A percentile compares a stretch with the other conserved stretches of the same genome.
phyloP scores from a whole-genome alignment of 2,888 invertebrate genomes.

The Apotomis capreana region DNA sequence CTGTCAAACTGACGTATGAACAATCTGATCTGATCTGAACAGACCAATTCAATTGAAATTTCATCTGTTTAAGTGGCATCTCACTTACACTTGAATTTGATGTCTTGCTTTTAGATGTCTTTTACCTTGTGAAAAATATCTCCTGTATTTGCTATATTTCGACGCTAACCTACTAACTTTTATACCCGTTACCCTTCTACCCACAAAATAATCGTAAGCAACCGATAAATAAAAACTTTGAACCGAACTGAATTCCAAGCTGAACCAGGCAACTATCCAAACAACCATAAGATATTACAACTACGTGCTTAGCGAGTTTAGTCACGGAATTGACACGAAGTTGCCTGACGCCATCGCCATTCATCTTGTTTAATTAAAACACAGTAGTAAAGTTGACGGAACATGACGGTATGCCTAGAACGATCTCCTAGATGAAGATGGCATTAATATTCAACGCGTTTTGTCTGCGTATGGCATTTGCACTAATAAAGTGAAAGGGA shows the following conservation, averaged over 20 bases:
- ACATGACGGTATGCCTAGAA: slow-evolving; percentile 28
- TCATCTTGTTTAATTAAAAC: slow-evolving; percentile 38
- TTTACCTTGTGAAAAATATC: too few relatives aligned
- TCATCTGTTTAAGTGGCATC: too few relatives aligned
- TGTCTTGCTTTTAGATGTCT: too few relatives aligned
- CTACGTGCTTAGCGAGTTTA: slow-evolving; percentile 26
- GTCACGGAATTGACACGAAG: slow-evolving; percentile 26
- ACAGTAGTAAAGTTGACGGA: slow-evolving; percentile 39
- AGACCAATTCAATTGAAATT: too few relatives aligned
- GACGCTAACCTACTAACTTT: too few relatives aligned
- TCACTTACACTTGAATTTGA: too few relatives aligned
- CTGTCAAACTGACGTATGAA: too few relatives aligned
- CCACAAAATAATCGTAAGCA: too few relatives aligned
- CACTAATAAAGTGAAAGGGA: slow-evolving; percentile 29
- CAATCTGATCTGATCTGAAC: too few relatives aligned
- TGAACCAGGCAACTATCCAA: slow-evolving; percentile 24
- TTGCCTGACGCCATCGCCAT: slow-evolving; percentile 22
- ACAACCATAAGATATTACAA: slow-evolving; percentile 29
- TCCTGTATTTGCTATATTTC: too few relatives aligned
- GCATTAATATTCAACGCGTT: slow-evolving; percentile 40
- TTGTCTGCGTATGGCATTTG: slow-evolving; percentile 26
- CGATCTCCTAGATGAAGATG: slow-evolving; percentile 4
- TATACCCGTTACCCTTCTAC: too few relatives aligned
- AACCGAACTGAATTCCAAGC: slow-evolving; percentile 8
- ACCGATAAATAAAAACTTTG: too few relatives aligned